These are phyloP conservation scores for Sebastes matsubarae DNA, from an alignment of 2,797 vertebrate species.

Conservation along the genomic window DNA sequence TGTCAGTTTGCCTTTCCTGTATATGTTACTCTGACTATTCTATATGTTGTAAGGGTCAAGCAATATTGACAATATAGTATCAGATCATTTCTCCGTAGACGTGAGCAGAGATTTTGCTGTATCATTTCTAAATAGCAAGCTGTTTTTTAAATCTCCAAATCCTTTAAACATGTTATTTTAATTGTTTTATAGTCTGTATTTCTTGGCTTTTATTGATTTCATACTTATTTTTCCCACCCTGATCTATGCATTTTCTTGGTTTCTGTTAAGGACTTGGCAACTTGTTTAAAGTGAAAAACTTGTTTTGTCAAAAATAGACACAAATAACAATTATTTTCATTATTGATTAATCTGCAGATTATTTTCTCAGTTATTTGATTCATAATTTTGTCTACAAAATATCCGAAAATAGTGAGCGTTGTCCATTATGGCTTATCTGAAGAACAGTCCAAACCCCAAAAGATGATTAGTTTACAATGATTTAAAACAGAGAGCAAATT, in stretches of 20 bases:
- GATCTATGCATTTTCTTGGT: not conserved
- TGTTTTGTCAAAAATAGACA: not conserved
- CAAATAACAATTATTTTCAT: not conserved
- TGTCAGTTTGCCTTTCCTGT: not conserved
- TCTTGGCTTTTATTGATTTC: not conserved
- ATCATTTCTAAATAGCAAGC: not conserved
- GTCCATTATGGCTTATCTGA: too few relatives aligned
- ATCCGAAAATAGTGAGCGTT: not conserved
- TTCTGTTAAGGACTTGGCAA: not conserved
- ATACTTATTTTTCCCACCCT: not conserved
- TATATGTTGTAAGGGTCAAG: not conserved
- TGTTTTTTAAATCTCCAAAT: not conserved
- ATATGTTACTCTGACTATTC: not conserved
- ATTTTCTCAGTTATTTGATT: not conserved
- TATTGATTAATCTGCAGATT: not conserved
- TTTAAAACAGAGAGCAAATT: not conserved
- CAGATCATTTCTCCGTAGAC: not conserved
- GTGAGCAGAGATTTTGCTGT: not conserved
- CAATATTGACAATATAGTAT: not conserved
- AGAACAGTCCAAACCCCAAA: not conserved
- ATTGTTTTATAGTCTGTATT: not conserved
- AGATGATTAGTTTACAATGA: not conserved
- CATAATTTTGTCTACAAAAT: not conserved
- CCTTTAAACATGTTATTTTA: not conserved
- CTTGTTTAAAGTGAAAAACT: not conserved